These are phyloP conservation scores for Temnopleurus reevesii DNA, from an alignment of 53 echinoderm and acorn worm species.

Conservation along the genomic window DNA sequence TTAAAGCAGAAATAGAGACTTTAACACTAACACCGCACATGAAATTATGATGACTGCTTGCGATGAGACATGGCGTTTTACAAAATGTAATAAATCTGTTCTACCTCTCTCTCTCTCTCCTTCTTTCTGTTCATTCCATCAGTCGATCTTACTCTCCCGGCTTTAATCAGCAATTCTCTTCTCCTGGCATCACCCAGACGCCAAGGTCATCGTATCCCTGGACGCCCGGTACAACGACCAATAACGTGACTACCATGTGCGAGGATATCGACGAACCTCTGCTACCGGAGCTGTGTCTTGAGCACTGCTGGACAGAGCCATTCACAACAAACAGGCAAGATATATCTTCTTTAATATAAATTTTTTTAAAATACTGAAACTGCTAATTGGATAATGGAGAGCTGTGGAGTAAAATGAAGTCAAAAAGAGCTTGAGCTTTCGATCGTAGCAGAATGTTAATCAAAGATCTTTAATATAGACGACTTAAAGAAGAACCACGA, in stretches of 20 bases:
- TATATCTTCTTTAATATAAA: neutral
- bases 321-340: conserved; percentile 58
- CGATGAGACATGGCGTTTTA: too few species aligned
- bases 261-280: conserved; percentile 83
- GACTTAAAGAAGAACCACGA: too few species aligned
- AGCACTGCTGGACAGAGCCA: conserved; percentile 91
- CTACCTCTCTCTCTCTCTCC: neutral
- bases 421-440: too few species aligned
- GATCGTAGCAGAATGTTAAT: too few species aligned
- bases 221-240: conserved; percentile 62
- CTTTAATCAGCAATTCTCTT: conserved; percentile 33
- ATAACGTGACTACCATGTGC: conserved; percentile 57
- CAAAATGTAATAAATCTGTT: too few species aligned
- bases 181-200: conserved; percentile 62
- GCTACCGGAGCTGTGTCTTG: conserved; percentile 89
- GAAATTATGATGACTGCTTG: too few species aligned
- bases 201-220: conserved; percentile 79
- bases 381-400: too few species aligned
- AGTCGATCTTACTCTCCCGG: conserved; percentile 51
- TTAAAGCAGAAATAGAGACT: too few species aligned
- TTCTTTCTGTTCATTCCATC: neutral
- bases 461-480: too few species aligned
- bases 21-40: too few species aligned
- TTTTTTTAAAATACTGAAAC: too few species aligned
- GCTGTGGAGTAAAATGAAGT: too few species aligned